Conservation (phyloP, 2,888 invertebrate genomes). For the Lasioglossum marginatum region DNA sequence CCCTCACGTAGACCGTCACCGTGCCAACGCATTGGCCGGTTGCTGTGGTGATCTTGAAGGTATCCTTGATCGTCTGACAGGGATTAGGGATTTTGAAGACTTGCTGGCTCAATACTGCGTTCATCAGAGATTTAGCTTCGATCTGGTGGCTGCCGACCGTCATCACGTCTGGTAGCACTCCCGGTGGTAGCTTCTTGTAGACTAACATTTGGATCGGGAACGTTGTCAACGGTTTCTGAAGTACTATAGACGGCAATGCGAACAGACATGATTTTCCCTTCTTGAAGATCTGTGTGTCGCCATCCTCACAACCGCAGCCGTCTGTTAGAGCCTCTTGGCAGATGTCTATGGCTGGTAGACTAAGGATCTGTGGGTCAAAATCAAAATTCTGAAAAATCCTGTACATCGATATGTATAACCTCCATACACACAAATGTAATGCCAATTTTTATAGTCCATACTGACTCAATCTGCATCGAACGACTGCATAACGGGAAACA, state of each 20-base stretch:
- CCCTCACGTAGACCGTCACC: slow-evolving; percentile 87
- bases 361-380: slow-evolving; percentile 83
- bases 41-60: slow-evolving; percentile 86
- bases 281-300: slow-evolving; percentile 86
- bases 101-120: slow-evolving; percentile 85
- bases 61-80: slow-evolving; percentile 87
- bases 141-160: slow-evolving; percentile 87
- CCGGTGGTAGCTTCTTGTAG: slow-evolving; percentile 87
- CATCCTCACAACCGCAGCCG: slow-evolving; percentile 83
- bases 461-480: background rate
- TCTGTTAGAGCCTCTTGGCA: slow-evolving; percentile 86
- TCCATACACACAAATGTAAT: background rate
- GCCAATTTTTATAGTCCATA: background rate
- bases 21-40: slow-evolving; percentile 86
- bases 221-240: slow-evolving; percentile 85
- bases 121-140: slow-evolving; percentile 87
- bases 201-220: slow-evolving; percentile 87
- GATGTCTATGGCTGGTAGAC: slow-evolving; percentile 87
- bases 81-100: slow-evolving; percentile 83
- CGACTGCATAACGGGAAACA: background rate
- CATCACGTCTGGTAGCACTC: slow-evolving; percentile 88
- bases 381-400: background rate
- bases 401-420: background rate
- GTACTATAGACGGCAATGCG: slow-evolving; percentile 86
- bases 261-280: slow-evolving; percentile 90